Conservation (phyloP, 2,888 invertebrate genomes). For the Cactoblastis cactorum region DNA sequence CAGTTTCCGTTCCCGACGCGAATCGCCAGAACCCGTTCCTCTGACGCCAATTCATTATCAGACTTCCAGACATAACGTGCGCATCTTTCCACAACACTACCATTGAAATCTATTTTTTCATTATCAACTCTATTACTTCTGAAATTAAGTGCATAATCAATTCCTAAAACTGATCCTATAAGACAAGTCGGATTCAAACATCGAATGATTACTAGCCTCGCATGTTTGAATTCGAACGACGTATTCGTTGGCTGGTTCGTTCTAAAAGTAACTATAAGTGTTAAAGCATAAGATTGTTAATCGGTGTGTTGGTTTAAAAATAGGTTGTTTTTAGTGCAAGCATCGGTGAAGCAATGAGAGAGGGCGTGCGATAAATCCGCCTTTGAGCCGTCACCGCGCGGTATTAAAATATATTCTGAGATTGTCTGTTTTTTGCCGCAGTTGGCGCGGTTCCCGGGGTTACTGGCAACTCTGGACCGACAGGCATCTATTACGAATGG, state of each 20-base stretch:
- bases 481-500: constrained; percentile 37
- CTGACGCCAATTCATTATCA: constrained; percentile 73
- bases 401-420: constrained; percentile 76
- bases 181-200: constrained; percentile 65
- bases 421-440: constrained; percentile 63
- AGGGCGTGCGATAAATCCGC: constrained; percentile 79
- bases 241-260: constrained; percentile 42
- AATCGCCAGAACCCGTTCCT: constrained; percentile 65
- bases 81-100: constrained; percentile 42
- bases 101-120: constrained; percentile 14
- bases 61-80: constrained; percentile 61
- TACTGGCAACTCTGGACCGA: constrained; percentile 30
- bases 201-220: constrained; percentile 74
- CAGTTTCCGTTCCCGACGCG: constrained; percentile 34
- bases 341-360: constrained; percentile 72
- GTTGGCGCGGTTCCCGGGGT: constrained; percentile 42
- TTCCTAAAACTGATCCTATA: constrained; percentile 39
- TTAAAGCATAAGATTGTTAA: constrained; percentile 44
- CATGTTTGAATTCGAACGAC: constrained; percentile 57
- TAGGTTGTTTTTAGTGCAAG: constrained; percentile 61
- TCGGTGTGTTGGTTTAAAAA: constrained; percentile 32
- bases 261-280: constrained; percentile 48
- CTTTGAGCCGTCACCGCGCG: constrained; percentile 76
- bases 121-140: constrained; percentile 21
- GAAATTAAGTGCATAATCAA: constrained; percentile 34